phyloP scores from a whole-genome alignment of 1,140 invertebrate species.

The Drosophila punjabiensis region DNA sequence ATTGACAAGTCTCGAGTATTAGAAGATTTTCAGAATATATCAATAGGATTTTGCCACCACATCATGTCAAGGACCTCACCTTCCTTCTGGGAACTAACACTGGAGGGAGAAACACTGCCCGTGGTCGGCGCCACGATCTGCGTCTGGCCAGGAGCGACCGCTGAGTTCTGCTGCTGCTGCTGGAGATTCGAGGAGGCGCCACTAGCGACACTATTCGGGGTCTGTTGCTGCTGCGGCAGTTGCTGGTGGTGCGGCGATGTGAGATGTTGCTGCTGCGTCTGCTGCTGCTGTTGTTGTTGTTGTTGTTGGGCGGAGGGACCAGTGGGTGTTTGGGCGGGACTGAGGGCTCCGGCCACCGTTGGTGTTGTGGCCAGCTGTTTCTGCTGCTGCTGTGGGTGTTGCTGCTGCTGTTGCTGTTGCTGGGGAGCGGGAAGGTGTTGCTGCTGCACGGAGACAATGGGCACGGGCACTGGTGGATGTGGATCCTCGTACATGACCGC shows the following conservation, averaged over 20 bases:
- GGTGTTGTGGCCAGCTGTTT: constrained; percentile 72
- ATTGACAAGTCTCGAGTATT: too few species aligned
- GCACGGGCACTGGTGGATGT: constrained; percentile 72
- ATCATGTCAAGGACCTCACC: constrained; percentile 59
- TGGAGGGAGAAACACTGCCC: constrained; percentile 85
- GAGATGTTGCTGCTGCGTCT: constrained; percentile 73
- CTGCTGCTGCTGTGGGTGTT: constrained; percentile 64
- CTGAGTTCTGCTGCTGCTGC: constrained; percentile 77
- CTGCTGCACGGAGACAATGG: constrained; percentile 75
- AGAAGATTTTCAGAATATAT: background rate
- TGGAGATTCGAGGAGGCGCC: constrained; percentile 71
- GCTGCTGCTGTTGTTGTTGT: constrained; percentile 65
- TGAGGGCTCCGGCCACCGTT: constrained; percentile 73
- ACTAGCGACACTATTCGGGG: constrained; percentile 68
- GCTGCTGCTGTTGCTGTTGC: constrained; percentile 66
- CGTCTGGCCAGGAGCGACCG: constrained; percentile 80
- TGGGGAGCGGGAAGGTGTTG: constrained; percentile 73
- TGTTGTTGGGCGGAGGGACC: constrained; percentile 64
- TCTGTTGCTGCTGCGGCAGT: constrained; percentile 75
- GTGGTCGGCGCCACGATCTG: constrained; percentile 85
- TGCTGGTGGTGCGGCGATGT: constrained; percentile 81
- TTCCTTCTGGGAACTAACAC: constrained; percentile 85
- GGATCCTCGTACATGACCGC: constrained; percentile 85
- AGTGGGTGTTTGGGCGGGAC: constrained; percentile 77
- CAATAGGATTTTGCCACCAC: background rate